Base-by-base conservation (phyloP, 2,113 vertebrate genomes). In the Nerophis ophidion region DNA sequence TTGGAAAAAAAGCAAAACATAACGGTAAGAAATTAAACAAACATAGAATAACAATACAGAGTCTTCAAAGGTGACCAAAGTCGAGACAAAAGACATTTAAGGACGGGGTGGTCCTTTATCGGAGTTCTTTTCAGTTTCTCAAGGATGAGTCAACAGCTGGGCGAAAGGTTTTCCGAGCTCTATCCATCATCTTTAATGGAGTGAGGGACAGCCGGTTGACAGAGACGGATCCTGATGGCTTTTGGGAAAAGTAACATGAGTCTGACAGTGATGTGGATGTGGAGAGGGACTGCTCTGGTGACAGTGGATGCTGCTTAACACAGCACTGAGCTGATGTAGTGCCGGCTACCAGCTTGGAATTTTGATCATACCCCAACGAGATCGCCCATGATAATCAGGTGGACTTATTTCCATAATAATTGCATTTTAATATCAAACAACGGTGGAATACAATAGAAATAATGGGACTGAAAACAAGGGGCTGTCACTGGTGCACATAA, bases 141-240 rank as follows among this genome's bases (percentile, higher is more conserved):
- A 72, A 63, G 55, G 81, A 84, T 75, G 77, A 75, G 66, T 79
- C 79, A 79, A 86, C 86, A 89, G 88, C 87, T 89, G 87, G 86
- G 84, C 61, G 76, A 76, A 75, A 72, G 76, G 83, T 85, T 84
- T 79, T 83, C 26, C 77, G 14, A 16, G 72, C 73, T 74, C 70
- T 81, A 88, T 89, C 86, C 86, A 88, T 90, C 88, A 90, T 86
- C 83, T 91, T 86, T 88, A 91, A 90, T 89, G 89, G 83, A 86
- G 72, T 88, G 85, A 87, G 78, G 71, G 83, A 87, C 81, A 82
- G 82, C 77, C 75, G 61, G 67, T 57, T 80, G 86, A 90, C 83
- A 89, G 83, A 88, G 85, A 86, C 76, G 70, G 80, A 87, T 89
- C 82, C 84, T 86, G 81, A 88, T 84, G 83, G 82, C 80, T 84